Evolutionary conservation across 1,140 invertebrate genomes (phyloP).

Genomic region (Laupala kohalensis): DNA sequence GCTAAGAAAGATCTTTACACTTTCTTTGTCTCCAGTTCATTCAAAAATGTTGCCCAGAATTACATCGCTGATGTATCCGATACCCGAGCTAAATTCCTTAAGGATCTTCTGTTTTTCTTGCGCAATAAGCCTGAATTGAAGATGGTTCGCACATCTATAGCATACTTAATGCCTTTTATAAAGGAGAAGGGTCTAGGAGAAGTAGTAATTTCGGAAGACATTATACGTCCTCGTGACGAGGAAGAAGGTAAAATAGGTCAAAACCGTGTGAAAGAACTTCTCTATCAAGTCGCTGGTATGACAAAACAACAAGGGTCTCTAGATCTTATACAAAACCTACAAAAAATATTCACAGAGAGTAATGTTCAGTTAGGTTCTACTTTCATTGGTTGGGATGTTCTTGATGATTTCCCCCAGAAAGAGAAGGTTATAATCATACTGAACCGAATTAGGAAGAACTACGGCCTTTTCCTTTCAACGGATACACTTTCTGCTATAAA

Average conservation of each 20-base stretch:
- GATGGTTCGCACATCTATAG: neutral
- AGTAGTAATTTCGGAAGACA: neutral
- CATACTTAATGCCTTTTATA: neutral
- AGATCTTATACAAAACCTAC: neutral
- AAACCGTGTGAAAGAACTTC: neutral
- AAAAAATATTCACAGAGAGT: neutral
- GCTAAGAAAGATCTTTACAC: conserved; percentile 2
- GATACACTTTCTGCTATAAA: neutral
- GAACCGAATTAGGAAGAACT: neutral
- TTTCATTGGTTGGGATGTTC: neutral
- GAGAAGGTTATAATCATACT: conserved; percentile 1
- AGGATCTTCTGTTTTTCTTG: neutral
- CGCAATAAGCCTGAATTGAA: neutral
- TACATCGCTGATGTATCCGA: neutral
- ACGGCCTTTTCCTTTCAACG: neutral
- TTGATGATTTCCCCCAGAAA: conserved; percentile 3
- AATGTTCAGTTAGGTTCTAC: neutral
- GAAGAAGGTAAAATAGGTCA: neutral
- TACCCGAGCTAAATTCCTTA: neutral
- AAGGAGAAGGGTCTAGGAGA: neutral
- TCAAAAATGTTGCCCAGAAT: neutral
- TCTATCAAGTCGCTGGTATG: conserved; percentile 1
- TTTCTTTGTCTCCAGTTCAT: neutral
- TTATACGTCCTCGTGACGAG: neutral
- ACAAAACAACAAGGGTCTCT: neutral